Evolutionary conservation across 1,140 invertebrate species (phyloP), one percentile per base, ranked within the genome.

Genomic region (Nylanderia fulva): DNA sequence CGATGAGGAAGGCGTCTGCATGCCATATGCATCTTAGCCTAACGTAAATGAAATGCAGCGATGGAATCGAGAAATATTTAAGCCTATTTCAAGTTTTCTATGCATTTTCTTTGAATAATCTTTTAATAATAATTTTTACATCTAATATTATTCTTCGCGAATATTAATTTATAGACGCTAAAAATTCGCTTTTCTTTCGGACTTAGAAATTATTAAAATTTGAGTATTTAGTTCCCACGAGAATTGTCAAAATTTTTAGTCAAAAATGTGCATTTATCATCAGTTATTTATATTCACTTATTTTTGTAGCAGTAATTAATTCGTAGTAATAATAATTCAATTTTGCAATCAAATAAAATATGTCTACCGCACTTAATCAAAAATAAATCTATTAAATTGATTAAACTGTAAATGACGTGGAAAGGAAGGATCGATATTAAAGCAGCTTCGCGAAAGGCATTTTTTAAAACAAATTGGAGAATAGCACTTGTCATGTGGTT

Each of bases 401-500:
- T n/a, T 27, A 18, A 45, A 29, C 45, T n/a, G n/a, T n/a, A n/a
- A n/a, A n/a, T n/a, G n/a, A n/a, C 8, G 21, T 36, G 18, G 21
- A 27, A 63, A 79, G n/a, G n/a, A n/a, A 79, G 8, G 33, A 58
- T 58, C 8, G 42, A n/a, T 27, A 48, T 24, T 15, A 1, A 69
- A 58, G 21, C 6, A 54, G 21, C 5, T 6, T 36, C 33, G 11
- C 29, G 45, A 36, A 63, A 11, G 42, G n/a, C 42, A n/a, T 42
- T 68, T 71, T 56, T 45, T 52, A 58, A 82, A 58, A 68, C 36
- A 71, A 71, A 71, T 72, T 58, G 24, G 24, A 58, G 64, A 72
- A 84, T 84, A 11, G 60, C 42, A 77, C 80, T 84, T 86, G 76
- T 85, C 85, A 60, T 48, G 45, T n/a, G 36, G 42, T 76, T 69